phyloP scores from a whole-genome alignment of 1,140 invertebrate species.

The Zaprionus capensis region DNA sequence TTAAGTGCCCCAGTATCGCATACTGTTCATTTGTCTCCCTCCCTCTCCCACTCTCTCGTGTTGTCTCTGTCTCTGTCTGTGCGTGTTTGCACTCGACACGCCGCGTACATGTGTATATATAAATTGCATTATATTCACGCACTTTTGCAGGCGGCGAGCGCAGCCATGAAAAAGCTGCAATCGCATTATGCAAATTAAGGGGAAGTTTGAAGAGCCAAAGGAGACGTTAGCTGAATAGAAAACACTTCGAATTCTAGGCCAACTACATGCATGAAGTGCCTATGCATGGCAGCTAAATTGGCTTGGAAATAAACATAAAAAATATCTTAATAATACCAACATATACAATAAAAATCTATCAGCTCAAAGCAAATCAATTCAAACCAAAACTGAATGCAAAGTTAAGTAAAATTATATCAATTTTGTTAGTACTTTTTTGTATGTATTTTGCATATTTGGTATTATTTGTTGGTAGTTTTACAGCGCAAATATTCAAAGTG shows the following conservation, averaged over 20 bases:
- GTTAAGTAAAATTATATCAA: background rate
- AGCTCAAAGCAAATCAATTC: too few relatives aligned
- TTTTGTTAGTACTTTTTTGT: background rate
- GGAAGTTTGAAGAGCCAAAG: constrained; percentile 25
- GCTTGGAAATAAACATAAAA: background rate
- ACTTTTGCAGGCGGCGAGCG: constrained; percentile 29
- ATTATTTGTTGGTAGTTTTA: background rate
- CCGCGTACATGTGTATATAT: constrained; percentile 10
- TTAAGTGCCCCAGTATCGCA: constrained; percentile 69
- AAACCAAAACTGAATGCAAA: background rate
- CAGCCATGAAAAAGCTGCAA: constrained; percentile 27
- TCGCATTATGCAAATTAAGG: constrained; percentile 40
- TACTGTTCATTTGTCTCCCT: constrained; percentile 51
- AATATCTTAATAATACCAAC: background rate
- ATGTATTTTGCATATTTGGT: background rate
- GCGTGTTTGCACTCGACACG: constrained; percentile 13
- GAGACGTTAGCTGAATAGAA: background rate
- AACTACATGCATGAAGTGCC: background rate
- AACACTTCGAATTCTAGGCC: background rate
- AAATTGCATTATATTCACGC: constrained; percentile 30
- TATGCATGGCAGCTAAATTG: background rate
- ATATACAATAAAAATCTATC: background rate
- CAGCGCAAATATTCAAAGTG: background rate
- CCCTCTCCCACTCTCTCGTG: constrained; percentile 1
- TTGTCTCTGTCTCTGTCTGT: constrained; percentile 1